Conservation (phyloP, 2,797 vertebrate genomes). For the Rallus crepitans region DNA sequence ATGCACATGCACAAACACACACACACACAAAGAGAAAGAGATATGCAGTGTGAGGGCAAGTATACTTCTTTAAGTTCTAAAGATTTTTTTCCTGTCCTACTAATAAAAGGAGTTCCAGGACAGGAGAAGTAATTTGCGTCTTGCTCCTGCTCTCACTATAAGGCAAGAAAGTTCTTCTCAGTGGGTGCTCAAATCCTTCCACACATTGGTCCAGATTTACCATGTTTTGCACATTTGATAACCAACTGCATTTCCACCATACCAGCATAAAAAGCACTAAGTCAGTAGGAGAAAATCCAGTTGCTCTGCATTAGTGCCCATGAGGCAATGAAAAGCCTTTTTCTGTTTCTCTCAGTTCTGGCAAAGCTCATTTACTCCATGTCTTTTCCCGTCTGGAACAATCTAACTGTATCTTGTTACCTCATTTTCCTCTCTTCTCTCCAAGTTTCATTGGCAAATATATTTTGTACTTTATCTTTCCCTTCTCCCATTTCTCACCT, state of each 20-base stretch:
- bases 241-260: neutral
- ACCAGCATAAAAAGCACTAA: neutral
- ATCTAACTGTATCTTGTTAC: neutral
- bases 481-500: neutral
- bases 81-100: neutral
- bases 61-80: neutral
- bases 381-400: neutral
- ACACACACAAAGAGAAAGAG: too few relatives aligned
- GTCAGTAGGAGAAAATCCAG: neutral
- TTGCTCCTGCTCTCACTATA: neutral
- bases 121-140: neutral
- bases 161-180: neutral
- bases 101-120: neutral
- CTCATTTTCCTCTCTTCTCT: neutral
- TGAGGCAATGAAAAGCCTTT: neutral
- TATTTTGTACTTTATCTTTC: neutral
- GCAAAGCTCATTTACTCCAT: neutral
- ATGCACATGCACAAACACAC: too few relatives aligned
- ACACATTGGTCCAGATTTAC: neutral
- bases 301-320: neutral
- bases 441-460: neutral
- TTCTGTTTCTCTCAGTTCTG: neutral
- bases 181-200: neutral
- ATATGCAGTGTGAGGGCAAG: neutral
- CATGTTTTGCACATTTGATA: neutral